A percentile compares a stretch with the other conserved stretches of the same genome.
phyloP scores from a whole-genome alignment of 2,113 vertebrate genomes.

The Tauraco erythrolophus region DNA sequence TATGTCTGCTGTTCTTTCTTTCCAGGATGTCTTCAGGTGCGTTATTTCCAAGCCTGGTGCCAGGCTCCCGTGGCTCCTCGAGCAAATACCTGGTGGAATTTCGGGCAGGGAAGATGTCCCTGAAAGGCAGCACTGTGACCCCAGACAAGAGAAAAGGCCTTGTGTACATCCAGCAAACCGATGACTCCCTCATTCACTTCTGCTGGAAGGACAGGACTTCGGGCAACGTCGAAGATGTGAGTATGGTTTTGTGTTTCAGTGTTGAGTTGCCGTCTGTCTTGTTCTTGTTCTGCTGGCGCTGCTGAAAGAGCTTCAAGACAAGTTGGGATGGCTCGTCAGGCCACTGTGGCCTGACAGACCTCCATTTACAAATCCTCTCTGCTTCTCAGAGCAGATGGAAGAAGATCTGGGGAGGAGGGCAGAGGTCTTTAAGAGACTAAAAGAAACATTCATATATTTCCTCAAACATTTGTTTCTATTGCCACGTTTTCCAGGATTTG shows the following conservation, averaged over 20 bases:
- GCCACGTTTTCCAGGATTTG: conserved; percentile 80
- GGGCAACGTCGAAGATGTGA: conserved; percentile 91
- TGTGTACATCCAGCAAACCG: conserved; percentile 96
- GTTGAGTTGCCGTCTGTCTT: not conserved
- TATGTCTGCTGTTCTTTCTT: not conserved
- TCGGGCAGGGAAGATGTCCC: conserved; percentile 94
- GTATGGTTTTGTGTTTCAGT: conserved; percentile 23
- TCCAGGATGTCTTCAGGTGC: conserved; percentile 93
- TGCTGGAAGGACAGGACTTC: conserved; percentile 98
- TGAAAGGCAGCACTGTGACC: conserved; percentile 95
- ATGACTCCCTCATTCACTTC: conserved; percentile 97
- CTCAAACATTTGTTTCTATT: not conserved
- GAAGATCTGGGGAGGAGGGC: not conserved
- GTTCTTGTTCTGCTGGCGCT: not conserved
- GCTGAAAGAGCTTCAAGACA: not conserved
- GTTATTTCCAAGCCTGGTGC: conserved; percentile 94
- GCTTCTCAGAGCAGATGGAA: not conserved
- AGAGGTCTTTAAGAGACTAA: not conserved
- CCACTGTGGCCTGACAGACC: not conserved
- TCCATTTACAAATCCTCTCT: not conserved
- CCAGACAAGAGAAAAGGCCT: conserved; percentile 96
- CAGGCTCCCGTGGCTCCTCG: conserved; percentile 92
- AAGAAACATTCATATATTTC: not conserved
- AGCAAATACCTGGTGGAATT: conserved; percentile 97
- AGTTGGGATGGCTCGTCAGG: not conserved